These are phyloP conservation scores for Brotula barbata DNA, from an alignment of 2,797 vertebrate species.

Conservation along the genomic window DNA sequence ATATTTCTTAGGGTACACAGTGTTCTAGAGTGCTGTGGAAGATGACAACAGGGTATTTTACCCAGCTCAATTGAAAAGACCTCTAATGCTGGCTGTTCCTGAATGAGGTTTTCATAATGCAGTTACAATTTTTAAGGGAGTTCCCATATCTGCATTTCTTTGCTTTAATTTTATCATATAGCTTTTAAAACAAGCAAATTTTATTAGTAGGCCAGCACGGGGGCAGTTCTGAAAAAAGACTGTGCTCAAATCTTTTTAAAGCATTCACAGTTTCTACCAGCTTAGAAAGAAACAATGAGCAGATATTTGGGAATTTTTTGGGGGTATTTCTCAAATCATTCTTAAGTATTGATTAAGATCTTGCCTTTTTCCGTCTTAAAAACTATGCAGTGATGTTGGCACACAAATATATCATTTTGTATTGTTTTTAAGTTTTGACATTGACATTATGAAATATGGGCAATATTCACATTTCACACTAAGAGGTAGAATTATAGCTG, in stretches of 20 bases:
- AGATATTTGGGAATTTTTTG: slow-evolving; percentile 19
- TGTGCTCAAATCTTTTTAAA: slow-evolving; percentile 9
- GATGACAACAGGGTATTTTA: slow-evolving; percentile 1
- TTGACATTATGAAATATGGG: no score
- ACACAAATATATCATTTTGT: not conserved
- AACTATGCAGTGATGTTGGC: not conserved
- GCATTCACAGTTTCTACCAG: no score
- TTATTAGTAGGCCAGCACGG: slow-evolving; percentile 42
- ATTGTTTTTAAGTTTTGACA: not conserved
- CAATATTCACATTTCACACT: no score
- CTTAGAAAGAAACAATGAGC: slow-evolving; percentile 26
- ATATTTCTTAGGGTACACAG: not conserved
- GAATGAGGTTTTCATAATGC: slow-evolving; percentile 17
- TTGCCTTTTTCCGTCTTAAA: not conserved
- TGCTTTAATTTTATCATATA: slow-evolving; percentile 46
- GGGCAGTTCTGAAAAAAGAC: slow-evolving; percentile 17
- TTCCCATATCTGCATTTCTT: slow-evolving; percentile 20
- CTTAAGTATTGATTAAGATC: slow-evolving; percentile 11
- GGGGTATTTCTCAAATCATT: slow-evolving; percentile 13
- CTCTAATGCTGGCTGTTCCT: slow-evolving; percentile 11
- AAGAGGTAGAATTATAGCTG: not conserved
- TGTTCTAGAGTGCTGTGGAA: not conserved
- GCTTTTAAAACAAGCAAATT: slow-evolving; percentile 20
- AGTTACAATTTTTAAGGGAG: slow-evolving; percentile 10
- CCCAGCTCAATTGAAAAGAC: not conserved